phyloP scores from a whole-genome alignment of 2,113 vertebrate species.

The Zosterops lateralis region DNA sequence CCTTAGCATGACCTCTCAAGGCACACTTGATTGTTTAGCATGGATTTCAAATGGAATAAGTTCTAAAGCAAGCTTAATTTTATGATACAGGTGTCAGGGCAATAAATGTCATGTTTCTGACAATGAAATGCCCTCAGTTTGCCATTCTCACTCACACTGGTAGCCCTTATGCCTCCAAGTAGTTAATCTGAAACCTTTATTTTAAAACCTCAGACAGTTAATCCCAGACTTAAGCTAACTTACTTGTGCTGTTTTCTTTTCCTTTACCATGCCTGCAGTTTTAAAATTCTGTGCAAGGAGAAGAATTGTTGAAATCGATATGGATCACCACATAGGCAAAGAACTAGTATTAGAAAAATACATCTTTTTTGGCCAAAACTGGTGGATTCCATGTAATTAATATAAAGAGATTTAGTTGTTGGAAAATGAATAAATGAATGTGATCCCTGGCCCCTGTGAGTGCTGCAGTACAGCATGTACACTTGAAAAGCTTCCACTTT shows the following conservation, averaged over 20 bases:
- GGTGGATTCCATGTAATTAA: constrained; percentile 13
- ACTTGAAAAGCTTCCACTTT: constrained; percentile 33
- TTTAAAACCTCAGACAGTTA: constrained; percentile 21
- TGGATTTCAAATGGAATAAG: background rate
- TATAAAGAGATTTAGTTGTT: constrained; percentile 4
- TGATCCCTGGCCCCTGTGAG: background rate
- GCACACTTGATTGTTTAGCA: background rate
- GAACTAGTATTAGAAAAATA: background rate
- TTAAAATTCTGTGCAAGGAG: background rate
- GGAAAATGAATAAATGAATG: background rate
- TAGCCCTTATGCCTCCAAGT: background rate
- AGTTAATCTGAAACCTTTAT: background rate
- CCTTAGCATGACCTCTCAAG: background rate
- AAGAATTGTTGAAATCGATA: background rate
- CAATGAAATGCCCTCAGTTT: background rate
- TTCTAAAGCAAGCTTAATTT: constrained; percentile 20
- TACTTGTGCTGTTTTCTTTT: constrained; percentile 35
- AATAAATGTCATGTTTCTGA: background rate
- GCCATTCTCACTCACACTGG: background rate
- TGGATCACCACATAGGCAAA: background rate
- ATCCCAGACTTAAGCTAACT: background rate
- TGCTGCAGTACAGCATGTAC: background rate
- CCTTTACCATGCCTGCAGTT: background rate
- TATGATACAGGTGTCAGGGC: background rate
- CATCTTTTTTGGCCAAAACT: background rate